Percentiles rank a stretch among this genome's conserved stretches.
Evolutionary conservation across 2,113 vertebrate species (phyloP).

Genomic region (Morone saxatilis): DNA sequence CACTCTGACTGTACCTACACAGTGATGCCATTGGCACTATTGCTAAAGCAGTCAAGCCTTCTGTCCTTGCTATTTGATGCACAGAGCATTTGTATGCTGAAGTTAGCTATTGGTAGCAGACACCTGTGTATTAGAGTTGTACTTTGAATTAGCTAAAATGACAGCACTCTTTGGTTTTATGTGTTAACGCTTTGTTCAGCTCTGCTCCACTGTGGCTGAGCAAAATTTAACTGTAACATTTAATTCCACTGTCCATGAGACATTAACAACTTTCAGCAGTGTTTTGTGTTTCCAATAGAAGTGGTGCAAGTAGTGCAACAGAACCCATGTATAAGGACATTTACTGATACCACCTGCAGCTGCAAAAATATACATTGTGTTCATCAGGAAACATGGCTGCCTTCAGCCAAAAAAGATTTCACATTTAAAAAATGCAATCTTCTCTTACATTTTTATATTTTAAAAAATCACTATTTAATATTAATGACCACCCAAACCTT

Average conservation of each 20-base stretch:
- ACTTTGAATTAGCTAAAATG: constrained; percentile 16
- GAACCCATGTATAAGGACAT: neutral
- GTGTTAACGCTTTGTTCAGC: constrained; percentile 1
- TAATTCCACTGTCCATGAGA: neutral
- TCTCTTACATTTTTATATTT: too few relatives aligned
- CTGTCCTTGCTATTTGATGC: neutral
- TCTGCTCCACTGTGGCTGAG: neutral
- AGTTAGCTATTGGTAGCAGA: constrained; percentile 1
- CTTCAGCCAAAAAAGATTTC: too few relatives aligned
- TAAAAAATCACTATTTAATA: neutral
- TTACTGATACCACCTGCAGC: neutral
- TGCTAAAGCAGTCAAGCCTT: constrained; percentile 38
- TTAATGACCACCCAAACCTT: neutral
- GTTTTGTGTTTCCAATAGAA: neutral
- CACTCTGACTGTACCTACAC: neutral
- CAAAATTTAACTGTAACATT: constrained; percentile 1
- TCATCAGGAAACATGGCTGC: too few relatives aligned
- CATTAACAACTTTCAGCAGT: neutral
- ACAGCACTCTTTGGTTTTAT: neutral
- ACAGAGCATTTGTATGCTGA: neutral
- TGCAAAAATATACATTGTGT: too few relatives aligned
- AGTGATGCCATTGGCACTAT: constrained; percentile 58
- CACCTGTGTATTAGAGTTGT: constrained; percentile 15
- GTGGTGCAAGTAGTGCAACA: too few relatives aligned
- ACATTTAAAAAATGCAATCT: too few relatives aligned